phyloP scores from a whole-genome alignment of 37 sponge, comb jelly and placozoan genomes.

The Aplysina aerophoba region DNA sequence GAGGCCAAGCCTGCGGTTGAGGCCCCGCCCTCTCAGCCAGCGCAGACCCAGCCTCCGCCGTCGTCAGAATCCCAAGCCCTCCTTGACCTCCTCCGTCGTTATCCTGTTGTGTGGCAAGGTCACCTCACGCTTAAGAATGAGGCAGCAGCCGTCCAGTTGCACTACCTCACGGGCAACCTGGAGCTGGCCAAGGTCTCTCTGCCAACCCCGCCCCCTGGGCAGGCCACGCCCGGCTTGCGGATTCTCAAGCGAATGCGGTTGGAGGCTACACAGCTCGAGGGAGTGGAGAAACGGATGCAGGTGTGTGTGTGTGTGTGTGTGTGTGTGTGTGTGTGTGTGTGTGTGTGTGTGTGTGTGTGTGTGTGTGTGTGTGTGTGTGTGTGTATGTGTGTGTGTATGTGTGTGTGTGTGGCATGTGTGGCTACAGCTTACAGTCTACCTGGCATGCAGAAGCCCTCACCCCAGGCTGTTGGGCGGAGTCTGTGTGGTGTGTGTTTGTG shows the following conservation, averaged over 20 bases:
- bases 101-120: conserved; percentile 99
- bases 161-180: conserved; percentile 87
- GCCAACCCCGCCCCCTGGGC: conserved; percentile 50
- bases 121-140: conserved; percentile 95
- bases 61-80: conserved; percentile 32
- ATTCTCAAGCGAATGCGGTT: conserved; percentile 95
- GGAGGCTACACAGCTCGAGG: conserved; percentile 91
- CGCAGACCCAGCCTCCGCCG: neutral
- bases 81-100: conserved; percentile 65
- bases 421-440: too few species aligned
- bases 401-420: conserved; percentile 25
- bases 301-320: conserved; percentile 46
- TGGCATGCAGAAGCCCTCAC: too few species aligned
- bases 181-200: conserved; percentile 82
- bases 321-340: conserved; percentile 17
- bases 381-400: too few species aligned
- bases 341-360: conserved; percentile 15
- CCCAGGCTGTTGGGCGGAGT: too few species aligned
- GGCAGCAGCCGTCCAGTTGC: conserved; percentile 92
- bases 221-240: conserved; percentile 61
- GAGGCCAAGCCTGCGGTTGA: neutral
- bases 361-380: neutral
- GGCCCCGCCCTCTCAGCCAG: neutral
- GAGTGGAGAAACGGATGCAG: conserved; percentile 92
- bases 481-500: too few species aligned